Evolutionary conservation across 2,113 vertebrate species (phyloP), one percentile per base, ranked within the genome.

Genomic region (Heterocephalus glaber): DNA sequence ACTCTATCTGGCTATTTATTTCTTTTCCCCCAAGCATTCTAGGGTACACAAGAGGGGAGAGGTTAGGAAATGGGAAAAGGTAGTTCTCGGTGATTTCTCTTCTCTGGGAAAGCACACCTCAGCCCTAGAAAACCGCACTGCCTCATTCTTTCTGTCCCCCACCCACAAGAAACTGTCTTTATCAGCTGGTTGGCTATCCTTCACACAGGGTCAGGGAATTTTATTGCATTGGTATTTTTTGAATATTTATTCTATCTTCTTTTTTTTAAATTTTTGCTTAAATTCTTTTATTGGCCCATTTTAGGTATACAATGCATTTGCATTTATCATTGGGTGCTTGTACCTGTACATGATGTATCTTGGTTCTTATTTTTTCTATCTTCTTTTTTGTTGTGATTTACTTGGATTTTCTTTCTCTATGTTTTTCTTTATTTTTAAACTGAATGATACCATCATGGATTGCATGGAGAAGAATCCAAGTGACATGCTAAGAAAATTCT

Each of bases 1-100:
- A 82, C 65, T 90, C 92, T 83, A 7, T 84, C 76, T 77, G 58
- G 52, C 70, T 90, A n/a, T 92, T 95, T 92, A 35, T 88, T 94
- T 82, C 85, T 89, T 76, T 26, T 30, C 56, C 65, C 52, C 17
- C 44, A 44, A 88, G 83, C 68, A 83, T 66, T 91, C 35, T 7
- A 2, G 13, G 74, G 83, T 33, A 30, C 14, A 16, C 19, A 33
- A 86, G 19, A 10, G 4, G 8, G 74, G 8, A 9, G 30, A 4
- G 30, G 19, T 10, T 14, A 20, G 79, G 61, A 74, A 61, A 52
- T 3, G 22, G 13, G 7, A 77, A 61, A 14, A 12, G 13, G 16
- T 49, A 5, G 22, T 14, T 58, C 33, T 4, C 13, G 16, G 28
- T 65, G 38, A 80, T 89, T 95, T 88, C 87, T 84, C 16, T 94